A percentile compares a stretch with the other conserved stretches of the same genome.
phyloP scores from a whole-genome alignment of 2,113 vertebrate species.

The Antennarius striatus region DNA sequence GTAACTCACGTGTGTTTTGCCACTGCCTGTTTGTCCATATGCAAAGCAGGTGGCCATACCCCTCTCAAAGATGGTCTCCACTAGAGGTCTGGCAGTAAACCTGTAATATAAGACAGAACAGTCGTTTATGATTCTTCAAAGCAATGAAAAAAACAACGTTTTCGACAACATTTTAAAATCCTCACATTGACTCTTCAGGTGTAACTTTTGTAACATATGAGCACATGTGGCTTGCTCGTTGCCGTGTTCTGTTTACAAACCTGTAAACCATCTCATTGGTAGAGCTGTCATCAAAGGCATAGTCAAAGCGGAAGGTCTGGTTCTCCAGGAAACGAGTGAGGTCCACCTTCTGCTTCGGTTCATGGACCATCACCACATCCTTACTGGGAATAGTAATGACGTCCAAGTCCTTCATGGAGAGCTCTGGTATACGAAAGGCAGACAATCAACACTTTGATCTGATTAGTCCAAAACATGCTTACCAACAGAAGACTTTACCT shows the following conservation, averaged over 20 bases:
- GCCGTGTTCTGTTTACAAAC: slow-evolving; percentile 49
- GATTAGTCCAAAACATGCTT: not conserved
- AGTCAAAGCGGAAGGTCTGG: slow-evolving; percentile 99
- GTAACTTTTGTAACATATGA: not conserved
- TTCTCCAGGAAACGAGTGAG: slow-evolving; percentile 97
- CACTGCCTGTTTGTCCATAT: slow-evolving; percentile 97
- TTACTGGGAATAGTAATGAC: slow-evolving; percentile 99
- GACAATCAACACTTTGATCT: not conserved
- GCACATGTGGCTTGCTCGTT: not conserved
- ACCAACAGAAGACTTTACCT: slow-evolving; percentile 75
- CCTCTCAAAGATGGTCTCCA: slow-evolving; percentile 97
- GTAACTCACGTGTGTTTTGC: slow-evolving; percentile 94
- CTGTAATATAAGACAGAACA: slow-evolving; percentile 68
- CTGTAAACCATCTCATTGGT: slow-evolving; percentile 99
- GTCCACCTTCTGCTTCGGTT: slow-evolving; percentile 98
- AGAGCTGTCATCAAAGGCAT: slow-evolving; percentile 94
- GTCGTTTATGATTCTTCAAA: not conserved
- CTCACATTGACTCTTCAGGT: not conserved
- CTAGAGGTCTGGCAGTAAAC: slow-evolving; percentile 95
- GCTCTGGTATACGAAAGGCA: slow-evolving; percentile 75
- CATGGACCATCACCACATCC: slow-evolving; percentile 98
- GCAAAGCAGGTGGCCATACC: slow-evolving; percentile 99
- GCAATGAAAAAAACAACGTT: not conserved
- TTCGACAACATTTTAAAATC: not conserved
- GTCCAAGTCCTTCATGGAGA: slow-evolving; percentile 93